Base-by-base conservation (phyloP, 2,888 invertebrate genomes). In the Lasioglossum leucozonium region DNA sequence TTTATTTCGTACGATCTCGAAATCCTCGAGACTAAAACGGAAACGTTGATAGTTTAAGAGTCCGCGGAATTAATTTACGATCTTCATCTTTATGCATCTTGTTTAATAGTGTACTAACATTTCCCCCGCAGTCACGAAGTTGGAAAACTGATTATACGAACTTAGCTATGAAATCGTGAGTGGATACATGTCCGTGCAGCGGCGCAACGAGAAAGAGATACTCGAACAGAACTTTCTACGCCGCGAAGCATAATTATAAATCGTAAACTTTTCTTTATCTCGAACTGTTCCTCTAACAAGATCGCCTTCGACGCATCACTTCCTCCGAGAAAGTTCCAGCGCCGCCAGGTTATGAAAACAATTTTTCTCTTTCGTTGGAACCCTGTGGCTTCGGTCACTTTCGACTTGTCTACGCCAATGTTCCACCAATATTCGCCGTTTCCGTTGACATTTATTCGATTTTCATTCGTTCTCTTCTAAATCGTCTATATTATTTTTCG, bases 181-280 rank as follows among this genome's bases (percentile, higher is more conserved):
- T 16, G n/a, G 26, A 65, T 34, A 40, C 16, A 16, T 42, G 73
- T 44, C 6, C 5, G 22, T n/a, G 67, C n/a, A 10, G 37, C 22
- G 18, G 16, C 62, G 2, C 62, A 30, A 62, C 62, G 22, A 22
- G 44, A 58, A 51, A 42, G 78, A 30, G 74, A 78, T 16, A 58
- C 42, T 78, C 71, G 37, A 51, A 65, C 18, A 30, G 72, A 84
- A 83, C 84, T 84, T 84, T 82, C 84, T 84, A 83, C 30, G n/a
- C 51, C 65, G 34, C 30, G 84, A 79, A 82, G 65, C 65, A 13
- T 78, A 83, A 84, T 84, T 78, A 78, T 65, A 47, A 42, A 74
- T 51, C 44, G 62, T 80, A 74, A 77, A 81, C 72, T 84, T 84
- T 67, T 84, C 74, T 77, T 75, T 77, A 71, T 79, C 73, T 37